Percentiles rank a stretch among this genome's conserved stretches.
Conservation (phyloP, 2,888 invertebrate species). For the Escarpia spicata region DNA sequence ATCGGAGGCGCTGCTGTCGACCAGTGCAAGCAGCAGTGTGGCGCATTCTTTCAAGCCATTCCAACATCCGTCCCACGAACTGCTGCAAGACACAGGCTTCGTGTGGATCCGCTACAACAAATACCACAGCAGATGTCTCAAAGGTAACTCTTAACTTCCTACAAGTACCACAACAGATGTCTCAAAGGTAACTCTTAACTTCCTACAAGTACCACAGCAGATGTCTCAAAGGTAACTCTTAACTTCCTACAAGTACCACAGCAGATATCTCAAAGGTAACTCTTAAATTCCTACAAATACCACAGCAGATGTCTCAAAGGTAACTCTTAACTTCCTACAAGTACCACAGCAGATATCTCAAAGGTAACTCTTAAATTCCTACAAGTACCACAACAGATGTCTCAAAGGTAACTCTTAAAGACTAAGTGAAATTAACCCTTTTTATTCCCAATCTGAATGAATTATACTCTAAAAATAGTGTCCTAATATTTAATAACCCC, state of each 20-base stretch:
- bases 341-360: constrained; percentile 62
- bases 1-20: constrained; percentile 53
- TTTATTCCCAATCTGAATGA: no score
- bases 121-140: constrained; percentile 91
- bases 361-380: no score
- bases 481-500: no score
- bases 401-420: no score
- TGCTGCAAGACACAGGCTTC: constrained; percentile 95
- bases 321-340: neutral
- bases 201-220: neutral
- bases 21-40: constrained; percentile 80
- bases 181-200: neutral
- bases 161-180: constrained; percentile 63
- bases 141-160: constrained; percentile 71
- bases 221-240: constrained; percentile 79
- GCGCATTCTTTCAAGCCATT: constrained; percentile 80
- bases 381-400: no score
- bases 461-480: no score
- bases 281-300: neutral
- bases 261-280: neutral
- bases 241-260: neutral
- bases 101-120: constrained; percentile 97
- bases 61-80: constrained; percentile 95
- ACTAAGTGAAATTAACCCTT: no score
- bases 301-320: neutral